Evolutionary conservation across 2,113 vertebrate species (phyloP).

Genomic region (Poecile atricapillus): DNA sequence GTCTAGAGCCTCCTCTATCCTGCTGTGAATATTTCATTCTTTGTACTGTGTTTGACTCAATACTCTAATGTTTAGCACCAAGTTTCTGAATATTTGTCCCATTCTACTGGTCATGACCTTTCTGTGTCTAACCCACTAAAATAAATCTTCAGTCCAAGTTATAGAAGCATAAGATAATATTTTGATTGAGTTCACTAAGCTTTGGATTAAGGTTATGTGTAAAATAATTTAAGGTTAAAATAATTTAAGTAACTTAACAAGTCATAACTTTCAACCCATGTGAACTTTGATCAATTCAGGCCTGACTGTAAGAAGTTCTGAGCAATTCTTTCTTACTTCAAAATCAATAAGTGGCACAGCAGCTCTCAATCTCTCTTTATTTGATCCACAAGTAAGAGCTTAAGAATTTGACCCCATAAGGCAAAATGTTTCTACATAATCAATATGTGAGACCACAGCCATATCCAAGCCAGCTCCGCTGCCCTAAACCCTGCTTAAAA

Average conservation of each 20-base stretch:
- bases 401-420: conserved; percentile 7
- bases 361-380: conserved; percentile 17
- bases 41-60: neutral
- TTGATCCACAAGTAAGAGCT: conserved; percentile 8
- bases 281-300: conserved; percentile 5
- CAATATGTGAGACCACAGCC: neutral
- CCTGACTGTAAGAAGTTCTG: neutral
- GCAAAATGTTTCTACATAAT: neutral
- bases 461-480: neutral
- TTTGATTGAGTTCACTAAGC: neutral
- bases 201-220: neutral
- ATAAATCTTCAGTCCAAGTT: neutral
- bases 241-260: neutral
- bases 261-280: neutral
- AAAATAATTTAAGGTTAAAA: neutral
- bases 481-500: neutral
- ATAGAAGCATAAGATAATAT: neutral
- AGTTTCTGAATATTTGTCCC: neutral
- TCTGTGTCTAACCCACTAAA: neutral
- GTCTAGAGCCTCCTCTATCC: neutral
- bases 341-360: conserved; percentile 1
- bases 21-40: neutral
- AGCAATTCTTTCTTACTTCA: neutral
- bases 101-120: neutral
- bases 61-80: neutral